These are phyloP conservation scores for Sweltsa coloradensis DNA, from an alignment of 1,140 invertebrate genomes.

Conservation along the genomic window DNA sequence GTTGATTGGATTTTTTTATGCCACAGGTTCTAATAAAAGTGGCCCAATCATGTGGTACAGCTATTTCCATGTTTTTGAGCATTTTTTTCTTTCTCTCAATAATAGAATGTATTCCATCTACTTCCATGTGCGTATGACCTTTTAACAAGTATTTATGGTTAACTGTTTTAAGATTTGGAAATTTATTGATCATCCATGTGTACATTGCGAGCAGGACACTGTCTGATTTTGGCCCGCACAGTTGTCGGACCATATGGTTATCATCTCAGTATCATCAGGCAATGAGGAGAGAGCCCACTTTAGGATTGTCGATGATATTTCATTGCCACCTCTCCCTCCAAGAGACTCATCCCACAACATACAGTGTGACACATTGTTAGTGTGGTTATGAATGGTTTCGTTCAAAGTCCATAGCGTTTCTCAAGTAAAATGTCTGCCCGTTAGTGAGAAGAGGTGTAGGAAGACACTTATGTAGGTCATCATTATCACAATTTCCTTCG, in stretches of 20 bases:
- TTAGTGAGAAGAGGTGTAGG: conserved; percentile 9
- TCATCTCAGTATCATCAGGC: conserved; percentile 2
- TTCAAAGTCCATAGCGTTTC: conserved; percentile 12
- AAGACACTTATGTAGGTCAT: conserved; percentile 10
- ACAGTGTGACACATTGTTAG: conserved; percentile 4
- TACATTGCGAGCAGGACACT: conserved; percentile 7
- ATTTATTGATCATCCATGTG: conserved; percentile 6
- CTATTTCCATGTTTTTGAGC: background rate
- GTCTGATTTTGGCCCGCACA: conserved; percentile 12
- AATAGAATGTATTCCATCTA: conserved; percentile 7
- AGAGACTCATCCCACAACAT: conserved; percentile 12
- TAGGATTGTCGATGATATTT: conserved; percentile 10
- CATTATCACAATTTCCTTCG: conserved; percentile 8
- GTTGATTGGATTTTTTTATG: too few relatives aligned
- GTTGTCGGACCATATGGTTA: conserved; percentile 11
- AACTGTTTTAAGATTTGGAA: conserved; percentile 8
- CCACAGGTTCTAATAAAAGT: too few relatives aligned
- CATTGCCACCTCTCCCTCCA: conserved; percentile 9
- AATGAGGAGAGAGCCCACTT: conserved; percentile 9
- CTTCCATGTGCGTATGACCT: conserved; percentile 14
- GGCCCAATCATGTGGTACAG: conserved; percentile 9
- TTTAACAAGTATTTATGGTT: conserved; percentile 11
- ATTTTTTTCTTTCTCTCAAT: conserved; percentile 12
- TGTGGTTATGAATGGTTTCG: conserved; percentile 9
- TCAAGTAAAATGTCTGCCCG: conserved; percentile 8